Percentiles rank a stretch among this genome's conserved stretches.
Conservation (phyloP, 2,113 vertebrate genomes). For the Ardeotis arabs region DNA sequence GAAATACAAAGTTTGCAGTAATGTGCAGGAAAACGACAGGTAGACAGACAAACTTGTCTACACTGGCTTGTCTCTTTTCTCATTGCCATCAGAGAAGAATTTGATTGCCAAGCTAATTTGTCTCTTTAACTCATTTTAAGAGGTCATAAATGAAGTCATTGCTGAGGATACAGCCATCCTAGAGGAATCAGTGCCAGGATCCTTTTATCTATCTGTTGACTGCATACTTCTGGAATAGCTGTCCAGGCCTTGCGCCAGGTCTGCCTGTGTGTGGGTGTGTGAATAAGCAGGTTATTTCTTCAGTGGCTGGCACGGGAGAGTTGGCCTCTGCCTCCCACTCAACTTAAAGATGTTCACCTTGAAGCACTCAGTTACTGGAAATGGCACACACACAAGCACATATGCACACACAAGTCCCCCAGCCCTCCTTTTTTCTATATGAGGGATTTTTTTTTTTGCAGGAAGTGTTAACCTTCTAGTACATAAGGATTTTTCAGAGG, state of each 20-base stretch:
- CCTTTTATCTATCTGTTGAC: not conserved
- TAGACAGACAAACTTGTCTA: not conserved
- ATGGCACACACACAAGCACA: too few species aligned
- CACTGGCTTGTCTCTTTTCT: not conserved
- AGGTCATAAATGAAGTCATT: slow-evolving; percentile 24
- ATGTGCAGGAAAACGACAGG: not conserved
- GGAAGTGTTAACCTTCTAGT: not conserved
- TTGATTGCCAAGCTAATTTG: slow-evolving; percentile 41
- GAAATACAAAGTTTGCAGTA: not conserved
- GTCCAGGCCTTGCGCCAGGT: not conserved
- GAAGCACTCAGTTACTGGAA: not conserved
- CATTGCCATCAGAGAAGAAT: not conserved
- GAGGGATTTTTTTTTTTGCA: not conserved
- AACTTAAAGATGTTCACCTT: not conserved
- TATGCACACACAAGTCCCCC: fast-evolving
- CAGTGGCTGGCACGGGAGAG: fast-evolving
- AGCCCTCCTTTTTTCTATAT: fast-evolving
- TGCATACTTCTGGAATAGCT: not conserved
- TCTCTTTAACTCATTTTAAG: slow-evolving; percentile 23
- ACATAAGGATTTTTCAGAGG: not conserved
- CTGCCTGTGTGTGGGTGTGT: not conserved
- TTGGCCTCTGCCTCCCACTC: not conserved
- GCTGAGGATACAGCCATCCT: not conserved
- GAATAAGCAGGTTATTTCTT: not conserved
- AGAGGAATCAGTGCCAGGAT: not conserved